phyloP scores from a whole-genome alignment of 2,797 vertebrate species.

The Microchirus variegatus region DNA sequence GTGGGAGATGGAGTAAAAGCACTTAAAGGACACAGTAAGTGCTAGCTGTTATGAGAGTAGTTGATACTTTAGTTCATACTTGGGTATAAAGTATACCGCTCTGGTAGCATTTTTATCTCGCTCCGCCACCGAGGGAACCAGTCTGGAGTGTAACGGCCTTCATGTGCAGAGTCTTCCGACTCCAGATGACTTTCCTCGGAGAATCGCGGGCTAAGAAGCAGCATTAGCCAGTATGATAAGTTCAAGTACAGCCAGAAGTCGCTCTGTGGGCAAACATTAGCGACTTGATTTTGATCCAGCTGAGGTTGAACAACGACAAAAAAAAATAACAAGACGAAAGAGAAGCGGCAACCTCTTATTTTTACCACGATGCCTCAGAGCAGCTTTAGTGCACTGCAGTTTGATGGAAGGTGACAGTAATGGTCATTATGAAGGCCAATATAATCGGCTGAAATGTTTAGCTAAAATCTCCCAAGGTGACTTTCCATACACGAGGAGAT shows the following conservation, averaged over 20 bases:
- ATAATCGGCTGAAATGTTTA: not conserved
- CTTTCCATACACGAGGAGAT: not conserved
- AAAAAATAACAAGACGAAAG: not conserved
- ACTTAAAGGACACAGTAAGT: not conserved
- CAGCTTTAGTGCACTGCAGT: not conserved
- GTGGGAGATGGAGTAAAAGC: not conserved
- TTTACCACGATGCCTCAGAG: not conserved
- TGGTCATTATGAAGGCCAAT: not conserved
- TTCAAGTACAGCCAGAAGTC: not conserved
- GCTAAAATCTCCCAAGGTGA: not conserved
- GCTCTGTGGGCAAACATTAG: not conserved
- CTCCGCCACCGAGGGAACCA: not conserved
- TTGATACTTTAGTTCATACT: not conserved
- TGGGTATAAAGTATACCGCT: not conserved
- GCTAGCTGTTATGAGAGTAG: not conserved
- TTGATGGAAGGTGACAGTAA: not conserved
- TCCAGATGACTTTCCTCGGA: not conserved
- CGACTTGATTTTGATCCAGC: not conserved
- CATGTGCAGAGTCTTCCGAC: not conserved
- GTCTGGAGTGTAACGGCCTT: not conserved
- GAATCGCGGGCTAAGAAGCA: not conserved
- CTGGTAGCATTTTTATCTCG: too few species aligned
- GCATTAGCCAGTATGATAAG: not conserved
- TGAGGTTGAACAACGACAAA: not conserved
- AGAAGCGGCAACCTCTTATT: not conserved